phyloP scores from a whole-genome alignment of 1,140 invertebrate species.

The Drosophila novamexicana region DNA sequence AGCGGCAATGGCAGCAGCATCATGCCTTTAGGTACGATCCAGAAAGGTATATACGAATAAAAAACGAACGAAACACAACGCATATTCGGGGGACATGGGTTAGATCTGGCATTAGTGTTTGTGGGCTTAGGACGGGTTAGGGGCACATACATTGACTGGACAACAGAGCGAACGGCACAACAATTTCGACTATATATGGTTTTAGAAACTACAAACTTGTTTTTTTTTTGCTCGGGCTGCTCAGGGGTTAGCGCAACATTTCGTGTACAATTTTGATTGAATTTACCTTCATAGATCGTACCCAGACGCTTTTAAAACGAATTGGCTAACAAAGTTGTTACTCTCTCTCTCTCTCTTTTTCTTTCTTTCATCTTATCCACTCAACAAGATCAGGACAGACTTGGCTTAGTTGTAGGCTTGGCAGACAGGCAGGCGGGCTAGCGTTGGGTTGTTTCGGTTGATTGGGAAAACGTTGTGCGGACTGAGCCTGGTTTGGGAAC shows the following conservation, averaged over 20 bases:
- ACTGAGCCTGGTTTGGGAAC: not conserved
- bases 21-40: conserved; percentile 84
- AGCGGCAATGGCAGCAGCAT: conserved; percentile 15
- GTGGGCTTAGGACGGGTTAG: not conserved
- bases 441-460: conserved; percentile 50
- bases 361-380: conserved; percentile 36
- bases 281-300: conserved; percentile 84
- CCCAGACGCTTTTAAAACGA: conserved; percentile 64
- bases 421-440: conserved; percentile 64
- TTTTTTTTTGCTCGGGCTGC: conserved; percentile 57
- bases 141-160: conserved; percentile 2
- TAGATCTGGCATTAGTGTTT: conserved; percentile 43
- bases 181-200: conserved; percentile 37
- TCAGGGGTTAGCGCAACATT: conserved; percentile 77
- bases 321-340: conserved; percentile 58
- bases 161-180: conserved; percentile 52
- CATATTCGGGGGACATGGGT: conserved; percentile 30
- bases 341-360: conserved; percentile 37
- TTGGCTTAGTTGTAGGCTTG: conserved; percentile 49
- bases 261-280: conserved; percentile 64
- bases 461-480: conserved; percentile 34
- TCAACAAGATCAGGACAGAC: conserved; percentile 14
- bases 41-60: conserved; percentile 72
- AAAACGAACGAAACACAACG: conserved; percentile 51
- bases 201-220: conserved; percentile 79